Percentiles rank a stretch among this genome's conserved stretches.
phyloP scores from a whole-genome alignment of 2,888 invertebrate genomes.

The Byasa hedistus region DNA sequence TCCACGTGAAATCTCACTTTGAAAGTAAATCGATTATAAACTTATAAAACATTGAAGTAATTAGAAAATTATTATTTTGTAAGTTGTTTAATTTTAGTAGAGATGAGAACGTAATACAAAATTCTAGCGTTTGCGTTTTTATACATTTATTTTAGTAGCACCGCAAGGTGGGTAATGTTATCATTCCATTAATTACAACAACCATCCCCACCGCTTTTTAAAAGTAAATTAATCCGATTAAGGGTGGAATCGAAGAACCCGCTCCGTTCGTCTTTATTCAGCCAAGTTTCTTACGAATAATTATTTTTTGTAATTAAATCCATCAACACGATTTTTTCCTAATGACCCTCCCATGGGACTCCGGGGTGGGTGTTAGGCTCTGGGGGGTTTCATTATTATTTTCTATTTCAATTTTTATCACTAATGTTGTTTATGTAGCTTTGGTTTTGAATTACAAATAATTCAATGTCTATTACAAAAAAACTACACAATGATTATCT shows the following conservation, averaged over 20 bases:
- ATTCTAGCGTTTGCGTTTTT: neutral
- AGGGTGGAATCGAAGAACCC: slow-evolving; percentile 78
- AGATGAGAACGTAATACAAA: neutral
- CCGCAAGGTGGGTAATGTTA: slow-evolving; percentile 77
- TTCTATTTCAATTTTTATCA: slow-evolving; percentile 48
- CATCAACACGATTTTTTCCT: slow-evolving; percentile 81
- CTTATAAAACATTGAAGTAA: too few relatives aligned
- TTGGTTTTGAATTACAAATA: too few relatives aligned
- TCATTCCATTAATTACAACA: slow-evolving; percentile 80
- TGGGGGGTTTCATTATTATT: slow-evolving; percentile 54
- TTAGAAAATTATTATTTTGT: too few relatives aligned
- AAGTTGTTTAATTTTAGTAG: too few relatives aligned
- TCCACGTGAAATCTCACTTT: too few relatives aligned
- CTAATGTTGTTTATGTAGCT: slow-evolving; percentile 24
- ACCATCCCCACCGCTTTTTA: slow-evolving; percentile 73
- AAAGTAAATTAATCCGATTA: slow-evolving; percentile 81
- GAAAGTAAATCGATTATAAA: too few relatives aligned
- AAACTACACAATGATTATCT: too few relatives aligned
- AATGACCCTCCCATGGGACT: slow-evolving; percentile 76
- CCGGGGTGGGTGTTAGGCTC: slow-evolving; percentile 42
- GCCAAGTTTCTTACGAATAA: slow-evolving; percentile 78
- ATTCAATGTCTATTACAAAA: too few relatives aligned
- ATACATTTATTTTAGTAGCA: slow-evolving; percentile 44
- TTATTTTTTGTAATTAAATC: slow-evolving; percentile 81
- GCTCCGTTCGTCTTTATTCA: slow-evolving; percentile 78